A percentile compares a stretch with the other conserved stretches of the same genome.
These are phyloP conservation scores for Atta cephalotes DNA, from an alignment of 1,140 invertebrate genomes.

Conservation along the genomic window DNA sequence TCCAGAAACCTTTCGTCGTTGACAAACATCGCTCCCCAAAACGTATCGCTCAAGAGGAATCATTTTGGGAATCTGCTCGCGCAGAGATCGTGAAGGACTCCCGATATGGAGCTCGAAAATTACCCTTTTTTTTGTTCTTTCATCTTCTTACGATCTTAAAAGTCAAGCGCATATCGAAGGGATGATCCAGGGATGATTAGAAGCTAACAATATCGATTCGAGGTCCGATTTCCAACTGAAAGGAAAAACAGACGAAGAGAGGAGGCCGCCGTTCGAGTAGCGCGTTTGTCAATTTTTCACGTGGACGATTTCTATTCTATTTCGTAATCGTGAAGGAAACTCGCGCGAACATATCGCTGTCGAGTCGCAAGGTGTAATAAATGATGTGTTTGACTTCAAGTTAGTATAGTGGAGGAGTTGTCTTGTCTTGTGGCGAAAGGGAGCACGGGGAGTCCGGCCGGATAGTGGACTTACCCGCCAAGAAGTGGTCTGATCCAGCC, in stretches of 20 bases:
- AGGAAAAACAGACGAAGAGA: not conserved
- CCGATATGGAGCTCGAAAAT: not conserved
- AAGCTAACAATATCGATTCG: not conserved
- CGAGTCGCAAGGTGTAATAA: no score
- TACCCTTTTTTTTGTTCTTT: not conserved
- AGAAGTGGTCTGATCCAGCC: conserved; percentile 86
- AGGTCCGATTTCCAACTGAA: not conserved
- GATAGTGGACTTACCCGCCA: conserved; percentile 86
- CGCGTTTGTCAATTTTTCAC: no score
- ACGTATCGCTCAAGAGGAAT: not conserved
- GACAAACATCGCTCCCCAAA: not conserved
- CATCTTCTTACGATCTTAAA: not conserved
- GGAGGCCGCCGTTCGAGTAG: not conserved
- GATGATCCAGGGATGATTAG: not conserved
- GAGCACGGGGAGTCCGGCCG: not conserved
- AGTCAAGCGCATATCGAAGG: not conserved
- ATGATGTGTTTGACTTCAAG: no score
- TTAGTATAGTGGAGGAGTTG: no score
- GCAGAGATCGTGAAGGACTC: conserved; percentile 5
- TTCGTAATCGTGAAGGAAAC: no score
- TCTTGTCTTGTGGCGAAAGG: no score
- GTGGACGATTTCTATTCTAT: no score
- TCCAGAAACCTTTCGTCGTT: not conserved
- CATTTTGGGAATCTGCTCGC: conserved; percentile 5
- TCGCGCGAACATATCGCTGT: no score